These are phyloP conservation scores for Bilobella aurantiaca DNA, from an alignment of 1,140 invertebrate genomes.

Conservation along the genomic window DNA sequence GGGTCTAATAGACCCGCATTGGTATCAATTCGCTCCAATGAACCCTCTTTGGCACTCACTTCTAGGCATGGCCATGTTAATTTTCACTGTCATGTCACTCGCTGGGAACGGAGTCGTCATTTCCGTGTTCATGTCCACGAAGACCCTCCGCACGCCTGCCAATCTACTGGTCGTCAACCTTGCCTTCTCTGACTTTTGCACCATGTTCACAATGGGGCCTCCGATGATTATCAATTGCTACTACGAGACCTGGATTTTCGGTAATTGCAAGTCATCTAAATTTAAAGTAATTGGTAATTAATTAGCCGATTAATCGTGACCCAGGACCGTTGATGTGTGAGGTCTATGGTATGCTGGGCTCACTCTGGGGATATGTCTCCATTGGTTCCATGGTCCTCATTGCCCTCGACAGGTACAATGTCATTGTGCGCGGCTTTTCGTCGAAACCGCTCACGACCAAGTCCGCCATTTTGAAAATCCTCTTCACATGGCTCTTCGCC, in stretches of 20 bases:
- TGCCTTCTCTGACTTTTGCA: slow-evolving; percentile 74
- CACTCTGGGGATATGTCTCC: slow-evolving; percentile 64
- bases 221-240: slow-evolving; percentile 78
- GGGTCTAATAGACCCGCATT: slow-evolving; percentile 57
- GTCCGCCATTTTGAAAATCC: slow-evolving; percentile 54
- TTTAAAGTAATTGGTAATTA: background rate
- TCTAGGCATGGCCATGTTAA: slow-evolving; percentile 60
- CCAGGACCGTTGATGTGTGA: slow-evolving; percentile 66
- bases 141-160: slow-evolving; percentile 65
- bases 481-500: slow-evolving; percentile 58
- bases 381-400: slow-evolving; percentile 69
- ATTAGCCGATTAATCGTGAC: slow-evolving; percentile 12
- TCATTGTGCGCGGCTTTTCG: slow-evolving; percentile 68
- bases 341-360: slow-evolving; percentile 65
- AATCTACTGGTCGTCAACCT: slow-evolving; percentile 76
- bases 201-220: slow-evolving; percentile 74
- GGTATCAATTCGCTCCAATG: slow-evolving; percentile 64
- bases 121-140: slow-evolving; percentile 69
- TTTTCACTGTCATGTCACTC: slow-evolving; percentile 59
- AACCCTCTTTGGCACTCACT: slow-evolving; percentile 68
- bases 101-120: slow-evolving; percentile 73
- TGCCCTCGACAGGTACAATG: slow-evolving; percentile 67
- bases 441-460: slow-evolving; percentile 59
- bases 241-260: slow-evolving; percentile 73
- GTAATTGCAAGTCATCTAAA: too few relatives aligned